Evolutionary conservation across 1,140 invertebrate species (phyloP), one percentile per base, ranked within the genome.

Genomic region (Melitaea cinxia): DNA sequence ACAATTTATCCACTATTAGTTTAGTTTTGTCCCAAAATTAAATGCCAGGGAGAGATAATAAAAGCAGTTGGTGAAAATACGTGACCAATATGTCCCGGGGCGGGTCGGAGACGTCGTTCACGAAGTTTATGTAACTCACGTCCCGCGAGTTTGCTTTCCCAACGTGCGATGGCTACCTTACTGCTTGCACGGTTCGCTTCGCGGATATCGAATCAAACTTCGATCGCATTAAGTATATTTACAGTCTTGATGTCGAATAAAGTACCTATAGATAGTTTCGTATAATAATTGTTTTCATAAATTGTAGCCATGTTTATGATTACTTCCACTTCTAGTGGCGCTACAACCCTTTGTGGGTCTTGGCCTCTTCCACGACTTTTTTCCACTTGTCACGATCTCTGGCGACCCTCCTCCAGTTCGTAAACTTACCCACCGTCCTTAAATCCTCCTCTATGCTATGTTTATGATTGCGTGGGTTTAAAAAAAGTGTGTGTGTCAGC

Each of bases 121-220:
- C 65, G 56, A 68, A 80, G 73, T 75, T 73, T 85, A 88, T 85
- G 83, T 83, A 61, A 57, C 72, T 81, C 82, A 88, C 83, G 82
- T 85, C 39, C 53, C 65, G 37, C 59, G 80, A 85, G 83, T 83
- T 85, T 85, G 80, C 79, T 85, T 75, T 83, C 72, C 76, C 76
- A 80, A 82, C 82, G 80, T 81, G 75, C 76, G 63, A 78, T 70
- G 77, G 82, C 75, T 84, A 78, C 74, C 76, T 82, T 73, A 77
- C 75, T 72, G 70, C 70, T 75, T 62, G 72, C 73, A 69, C 69
- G 62, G 65, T 59, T 73, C 74, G 68, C 65, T 69, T 74, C 65
- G 62, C 74, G 70, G 73, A 84, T 84, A 86, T 84, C 83, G 77
- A 83, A 83, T 86, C 73, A 77, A 78, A 80, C 70, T 75, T 75